Base-by-base conservation (phyloP, 2,888 invertebrate genomes). In the Aleiodes leptofemur region DNA sequence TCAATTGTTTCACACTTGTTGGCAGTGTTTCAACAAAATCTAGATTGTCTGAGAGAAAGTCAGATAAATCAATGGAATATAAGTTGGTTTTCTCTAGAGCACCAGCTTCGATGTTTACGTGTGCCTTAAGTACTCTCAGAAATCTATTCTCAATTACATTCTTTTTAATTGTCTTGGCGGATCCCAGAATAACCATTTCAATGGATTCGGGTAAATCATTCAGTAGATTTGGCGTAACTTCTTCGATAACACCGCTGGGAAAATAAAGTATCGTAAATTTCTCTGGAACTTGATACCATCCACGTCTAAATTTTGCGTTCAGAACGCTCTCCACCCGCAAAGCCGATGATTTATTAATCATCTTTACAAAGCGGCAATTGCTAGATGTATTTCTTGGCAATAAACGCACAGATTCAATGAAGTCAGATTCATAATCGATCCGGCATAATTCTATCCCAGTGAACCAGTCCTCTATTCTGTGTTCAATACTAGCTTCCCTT, bases 51-150 rank as follows among this genome's bases (percentile, higher is more conserved):
- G 5, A 5, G 3, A 31, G 3, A 3, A n/a, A n/a, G n/a, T n/a
- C n/a, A n/a, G n/a, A n/a, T 4, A 31, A 31, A 31, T 31, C 3
- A 31, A 31, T 31, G 3, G 31, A 31, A 31, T 31, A 69, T 23
- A 88, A 81, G 34, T 86, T 87, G 1, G 90, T 83, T 4, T 85
- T 86, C 8, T 80, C 76, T n/a, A 91, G 89, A 14, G 89, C 86
- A 59, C 84, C 86, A 0, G 82, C 77, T 74, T 90, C 88, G 16
- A 91, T 82, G 13, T 82, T 81, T 4, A 84, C 84, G 51, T 51
- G 83, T 81, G 6, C 83, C 83, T n/a, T 91, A 79, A 91, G 78
- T 11, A 83, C 80, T 78, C 86, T 89, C 57, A 91, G 78, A 71
- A 88, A 59, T 5, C 59, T 72, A 55, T 85, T 86, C 0, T 81